Evolutionary conservation across 23 tunicate species (phyloP), one percentile per base, ranked within the genome.

Genomic region (Diplosoma virens): DNA sequence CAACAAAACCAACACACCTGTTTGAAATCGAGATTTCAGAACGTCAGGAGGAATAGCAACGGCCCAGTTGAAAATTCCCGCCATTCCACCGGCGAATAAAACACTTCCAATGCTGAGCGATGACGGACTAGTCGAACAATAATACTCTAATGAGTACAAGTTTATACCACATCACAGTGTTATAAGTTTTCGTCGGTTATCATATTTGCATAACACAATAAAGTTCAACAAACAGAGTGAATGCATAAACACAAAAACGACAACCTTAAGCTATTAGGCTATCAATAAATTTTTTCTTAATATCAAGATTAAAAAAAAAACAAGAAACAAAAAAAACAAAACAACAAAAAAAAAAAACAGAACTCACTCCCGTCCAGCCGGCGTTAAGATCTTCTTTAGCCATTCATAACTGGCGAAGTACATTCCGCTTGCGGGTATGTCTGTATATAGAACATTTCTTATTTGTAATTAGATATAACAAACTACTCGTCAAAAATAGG

Each of bases 31-130:
- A 0, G 99, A 89, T 63, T 95, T 95, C 24, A 95, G 63, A 5
- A 86, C 95, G 78, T 95, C 99, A 17, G 99, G 97, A 0, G 86
- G 81, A 28, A 95, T 95, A 16, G 96, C 99, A 32, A 89, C 88
- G 3, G 82, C 90, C 99, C 99, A 95, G 86, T 95, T 95, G 64
- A 92, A 82, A 27, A 86, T 86, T 21, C 99, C 99, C 35, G 99
- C 99, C 82, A 85, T 76, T 3, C 99, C 99, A 48, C 99, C 99
- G 56, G 99, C 99, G 52, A 89, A 77, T 22, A 95, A 50, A 14
- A 95, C 93, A 50, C 92, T 84, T 21, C 93, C 90, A 25, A 86
- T 90, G 67, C 97, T 89, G 26, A 95, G 37, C 37, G 86, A 80
- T 22, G 93, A 80, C 50, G 97, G 91, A 55, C 84, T 84, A 41